Evolutionary conservation across 35 echinoderm and acorn worm species (phyloP), one percentile per base, ranked within the genome.

Genomic region (Stichopus chloronotus): DNA sequence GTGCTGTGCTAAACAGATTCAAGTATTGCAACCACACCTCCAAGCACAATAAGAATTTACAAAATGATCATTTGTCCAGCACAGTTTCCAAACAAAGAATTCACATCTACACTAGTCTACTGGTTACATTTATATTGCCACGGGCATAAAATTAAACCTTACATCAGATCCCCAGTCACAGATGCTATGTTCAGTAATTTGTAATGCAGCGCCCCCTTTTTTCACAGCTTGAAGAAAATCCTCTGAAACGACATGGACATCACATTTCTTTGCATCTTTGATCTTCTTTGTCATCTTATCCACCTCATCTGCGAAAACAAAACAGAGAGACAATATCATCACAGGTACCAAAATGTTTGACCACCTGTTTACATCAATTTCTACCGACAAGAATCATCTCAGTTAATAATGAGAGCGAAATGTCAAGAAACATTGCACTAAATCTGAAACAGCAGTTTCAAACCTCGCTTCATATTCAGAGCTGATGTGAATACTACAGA

Each of bases 81-180:
- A 43, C 30, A 43, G 30, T 43, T 3, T 43, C 1, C 1, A 43
- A 43, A 43, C 30, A 43, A 43, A 43, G 1, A 43, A 43, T 43
- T 43, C 30, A 43, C 30, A 43, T 43, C 30, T 3, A 43, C 30
- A 43, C 30, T 43, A 43, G 30, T 43, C 30, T 43, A 43, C 30
- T 43, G 30, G 30, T 43, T 3, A 43, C 30, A 43, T 43, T 43
- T 43, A 43, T 43, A 3, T 43, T 43, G 3, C 30, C 30, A 43
- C 30, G 3, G 30, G 30, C 30, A 43, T 43, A 43, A 43, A 43
- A 43, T 43, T 1, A 43, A 43, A 20, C 93, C 95, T 98, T 95
- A 98, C 97, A 96, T 98, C 97, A 68, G 95, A 92, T 9, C 97
- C 97, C 97, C 97, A 98, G 68, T 72, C 63, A 80, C 83, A 81